Base-by-base conservation (phyloP, 2,888 invertebrate species). In the Pachydiplax longipennis region DNA sequence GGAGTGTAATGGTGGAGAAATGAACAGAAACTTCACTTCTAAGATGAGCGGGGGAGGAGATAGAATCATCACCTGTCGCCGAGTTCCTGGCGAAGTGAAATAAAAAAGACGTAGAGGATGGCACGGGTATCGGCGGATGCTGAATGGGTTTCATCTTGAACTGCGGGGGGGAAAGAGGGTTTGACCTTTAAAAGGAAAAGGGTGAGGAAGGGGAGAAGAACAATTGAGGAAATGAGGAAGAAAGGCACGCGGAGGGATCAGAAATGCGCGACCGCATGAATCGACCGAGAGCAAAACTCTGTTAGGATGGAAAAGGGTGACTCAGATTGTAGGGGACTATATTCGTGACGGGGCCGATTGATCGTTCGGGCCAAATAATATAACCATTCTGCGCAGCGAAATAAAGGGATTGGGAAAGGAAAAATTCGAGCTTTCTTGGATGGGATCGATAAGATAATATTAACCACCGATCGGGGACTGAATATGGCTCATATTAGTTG, bases 191-290 rank as follows among this genome's bases (percentile, higher is more conserved):
- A 35, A n/a, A 40, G 58, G 61, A 61, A 10, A 8, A n/a, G 37
- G 61, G 37, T n/a, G 61, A n/a, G 87, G n/a, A n/a, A 61, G 25
- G 2, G 87, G 35, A 65, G 53, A 31, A 83, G 82, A 48, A 44
- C 40, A 48, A 82, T 25, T 82, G 83, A 25, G 58, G 61, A 61
- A 61, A 25, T n/a, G 87, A 35, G 61, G 25, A 31, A 58, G 83
- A 58, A 25, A 83, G 37, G 58, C 18, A 31, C 25, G 31, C 87
- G 35, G n/a, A 81, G 90, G 80, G 80, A 81, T 87, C 48, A 61
- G 58, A 53, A 40, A 82, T 82, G 53, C 58, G 48, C 35, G 40
- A 53, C 65, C 83, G 87, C 87, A 91, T 44, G 91, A 48, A 82
- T 65, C 91, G 80, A 81, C 91, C 81, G 48, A 44, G n/a, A 73